Percentiles rank a stretch among this genome's conserved stretches.
phyloP scores from a whole-genome alignment of 2,888 invertebrate genomes.

The Rapana venosa region DNA sequence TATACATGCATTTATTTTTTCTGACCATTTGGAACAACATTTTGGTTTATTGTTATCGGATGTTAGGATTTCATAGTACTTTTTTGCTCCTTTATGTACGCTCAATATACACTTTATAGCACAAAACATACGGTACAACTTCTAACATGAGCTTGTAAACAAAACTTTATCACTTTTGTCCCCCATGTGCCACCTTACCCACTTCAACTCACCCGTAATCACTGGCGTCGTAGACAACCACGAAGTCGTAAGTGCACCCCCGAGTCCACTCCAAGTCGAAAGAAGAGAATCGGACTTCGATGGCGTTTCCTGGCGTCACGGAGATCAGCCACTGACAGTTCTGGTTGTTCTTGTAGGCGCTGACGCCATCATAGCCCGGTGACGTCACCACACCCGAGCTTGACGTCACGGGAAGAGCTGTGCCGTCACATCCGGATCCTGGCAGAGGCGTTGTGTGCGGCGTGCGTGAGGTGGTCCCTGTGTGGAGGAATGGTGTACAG shows the following conservation, averaged over 20 bases:
- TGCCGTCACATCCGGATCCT: slow-evolving; percentile 49
- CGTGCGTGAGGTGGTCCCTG: background rate
- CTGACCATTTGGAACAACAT: too few relatives aligned
- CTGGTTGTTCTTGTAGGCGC: slow-evolving; percentile 56
- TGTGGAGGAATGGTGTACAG: background rate
- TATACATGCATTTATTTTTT: too few relatives aligned
- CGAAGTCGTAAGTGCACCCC: slow-evolving; percentile 62
- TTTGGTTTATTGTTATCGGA: too few relatives aligned
- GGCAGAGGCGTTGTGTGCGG: slow-evolving; percentile 19
- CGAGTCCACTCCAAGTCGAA: slow-evolving; percentile 62
- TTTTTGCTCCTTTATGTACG: too few relatives aligned
- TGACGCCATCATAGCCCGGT: slow-evolving; percentile 56
- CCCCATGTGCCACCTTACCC: background rate
- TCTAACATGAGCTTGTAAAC: too few relatives aligned
- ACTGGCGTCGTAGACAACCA: slow-evolving; percentile 60
- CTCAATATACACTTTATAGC: too few relatives aligned
- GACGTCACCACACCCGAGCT: slow-evolving; percentile 58
- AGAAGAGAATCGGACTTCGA: slow-evolving; percentile 59
- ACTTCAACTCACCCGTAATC: slow-evolving; percentile 16
- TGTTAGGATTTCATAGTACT: too few relatives aligned
- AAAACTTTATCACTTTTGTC: too few relatives aligned
- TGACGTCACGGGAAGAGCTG: slow-evolving; percentile 38
- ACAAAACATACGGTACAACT: too few relatives aligned
- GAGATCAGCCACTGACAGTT: slow-evolving; percentile 67
- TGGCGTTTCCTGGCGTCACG: slow-evolving; percentile 60